phyloP scores from a whole-genome alignment of 35 echinoderm and acorn worm species.

The Stichopus chloronotus region DNA sequence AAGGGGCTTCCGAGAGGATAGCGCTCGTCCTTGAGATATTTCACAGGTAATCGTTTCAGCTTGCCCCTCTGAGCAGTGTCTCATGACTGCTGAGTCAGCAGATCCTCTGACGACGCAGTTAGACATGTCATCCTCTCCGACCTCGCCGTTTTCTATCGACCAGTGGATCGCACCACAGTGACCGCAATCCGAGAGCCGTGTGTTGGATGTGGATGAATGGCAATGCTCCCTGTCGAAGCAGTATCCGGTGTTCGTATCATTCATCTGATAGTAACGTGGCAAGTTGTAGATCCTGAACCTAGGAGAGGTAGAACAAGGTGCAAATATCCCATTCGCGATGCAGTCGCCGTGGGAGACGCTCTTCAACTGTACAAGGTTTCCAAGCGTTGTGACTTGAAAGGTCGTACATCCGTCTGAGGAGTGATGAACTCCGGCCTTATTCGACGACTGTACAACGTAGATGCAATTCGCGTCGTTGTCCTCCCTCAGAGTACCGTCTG shows the following conservation, averaged over 20 bases:
- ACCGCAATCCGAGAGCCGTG: neutral
- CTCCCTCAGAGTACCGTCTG: conserved; percentile 29
- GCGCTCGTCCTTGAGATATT: neutral
- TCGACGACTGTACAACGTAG: neutral
- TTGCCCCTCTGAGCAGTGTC: neutral
- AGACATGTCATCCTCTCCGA: conserved; percentile 41
- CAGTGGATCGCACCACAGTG: conserved; percentile 55
- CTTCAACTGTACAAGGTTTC: neutral
- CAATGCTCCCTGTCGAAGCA: conserved; percentile 49
- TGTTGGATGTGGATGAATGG: conserved; percentile 26
- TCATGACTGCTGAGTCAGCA: conserved; percentile 5
- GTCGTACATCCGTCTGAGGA: neutral
- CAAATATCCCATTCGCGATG: neutral
- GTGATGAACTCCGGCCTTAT: neutral
- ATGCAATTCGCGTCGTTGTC: conserved; percentile 41
- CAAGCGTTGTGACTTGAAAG: neutral
- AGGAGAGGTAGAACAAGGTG: neutral
- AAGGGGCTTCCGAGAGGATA: neutral
- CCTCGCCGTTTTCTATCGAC: neutral
- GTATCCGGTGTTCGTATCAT: neutral
- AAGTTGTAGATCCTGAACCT: neutral
- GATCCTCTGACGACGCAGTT: conserved; percentile 34
- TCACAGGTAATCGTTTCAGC: conserved; percentile 15
- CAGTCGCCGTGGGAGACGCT: conserved; percentile 18
- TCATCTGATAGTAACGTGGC: conserved; percentile 2